Evolutionary conservation across 2,888 invertebrate genomes (phyloP), one percentile per base, ranked within the genome.

Genomic region (Lasioglossum oenotherae): DNA sequence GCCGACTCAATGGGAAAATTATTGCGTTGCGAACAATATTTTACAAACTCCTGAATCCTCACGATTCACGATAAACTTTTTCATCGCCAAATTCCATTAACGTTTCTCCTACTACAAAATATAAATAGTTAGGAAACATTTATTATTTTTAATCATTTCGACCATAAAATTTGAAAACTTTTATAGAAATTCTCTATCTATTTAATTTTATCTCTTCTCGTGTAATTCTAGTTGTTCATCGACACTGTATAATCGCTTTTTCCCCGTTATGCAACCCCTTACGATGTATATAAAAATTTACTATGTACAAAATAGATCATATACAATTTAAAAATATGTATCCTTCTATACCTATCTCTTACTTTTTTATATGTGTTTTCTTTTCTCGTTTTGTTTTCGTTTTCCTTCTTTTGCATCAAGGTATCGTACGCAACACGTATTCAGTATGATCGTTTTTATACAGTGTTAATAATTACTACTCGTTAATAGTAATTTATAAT

Each of bases 261-360:
- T 80, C 64, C 41, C 49, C 53, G 74, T 78, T 78, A 77, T 77
- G 74, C 67, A 74, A 82, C 49, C 23, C 57, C 23, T 88, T 84
- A 80, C 31, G 41, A 49, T 77, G 77, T 84, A 87, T 89, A 88
- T 88, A 90, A 90, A 84, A 87, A 84, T 82, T 86, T 75, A 80
- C 86, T 88, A 90, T 89, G 73, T 90, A 88, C 82, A 90, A 90
- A 89, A 88, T 88, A 85, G 81, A 83, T 86, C 81, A 81, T 82
- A 49, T 86, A 81, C 69, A 67, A 81, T 82, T 82, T 84, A 86
- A 86, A 87, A 81, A 88, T 80, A 84, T 67, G 44, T 49, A 53
- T 74, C 71, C 67, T 76, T 16, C 38, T 75, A n/a, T 76, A 41
- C 53, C 38, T 80, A 74, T 69, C 81, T 57, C 53, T 85, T 75